Evolutionary conservation across 1,140 invertebrate genomes (phyloP), one percentile per base, ranked within the genome.

Genomic region (Laodelphax striatellus): DNA sequence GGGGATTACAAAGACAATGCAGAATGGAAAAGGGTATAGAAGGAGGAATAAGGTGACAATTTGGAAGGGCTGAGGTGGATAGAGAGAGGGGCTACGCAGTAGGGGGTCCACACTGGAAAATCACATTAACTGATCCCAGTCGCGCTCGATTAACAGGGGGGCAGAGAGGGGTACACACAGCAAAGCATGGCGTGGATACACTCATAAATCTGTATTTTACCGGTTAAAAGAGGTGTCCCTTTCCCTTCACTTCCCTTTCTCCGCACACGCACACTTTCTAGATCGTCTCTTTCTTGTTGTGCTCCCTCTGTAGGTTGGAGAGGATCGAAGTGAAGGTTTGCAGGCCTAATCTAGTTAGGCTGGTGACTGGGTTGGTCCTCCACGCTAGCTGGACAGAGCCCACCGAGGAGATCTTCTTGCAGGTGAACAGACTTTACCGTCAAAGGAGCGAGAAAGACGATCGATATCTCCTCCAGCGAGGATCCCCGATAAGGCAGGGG

Each of bases 161-260:
- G 28, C 9, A 31, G 28, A 9, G 28, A 38, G 8, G 34, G 34
- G 34, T 38, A 11, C 9, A 9, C 9, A 38, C 34, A 38, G 34
- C 34, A 38, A 28, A 11, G 3, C 46, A 6, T 19, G 21, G 16
- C 46, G 16, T 17, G 46, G 16, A 22, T 22, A 19, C 21, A 22
- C 46, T 50, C 46, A 50, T 50, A 50, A 50, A 50, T 50, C 46
- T 50, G 46, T 50, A 50, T 50, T 50, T 50, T 50, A 50, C 16
- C 46, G 46, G 46, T 13, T 50, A 50, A 50, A 50, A 50, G 46
- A 50, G 16, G 46, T 22, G 46, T 22, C 46, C 21, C 21, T 19
- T 9, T 8, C 14, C 21, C 46, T 19, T 10, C 14, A 19, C 14
- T n/a, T 46, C 43, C 43, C 19, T 46, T n/a, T 46, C 16, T 17